Evolutionary conservation across 2,888 invertebrate genomes (phyloP), one percentile per base, ranked within the genome.

Genomic region (Clunio marinus): DNA sequence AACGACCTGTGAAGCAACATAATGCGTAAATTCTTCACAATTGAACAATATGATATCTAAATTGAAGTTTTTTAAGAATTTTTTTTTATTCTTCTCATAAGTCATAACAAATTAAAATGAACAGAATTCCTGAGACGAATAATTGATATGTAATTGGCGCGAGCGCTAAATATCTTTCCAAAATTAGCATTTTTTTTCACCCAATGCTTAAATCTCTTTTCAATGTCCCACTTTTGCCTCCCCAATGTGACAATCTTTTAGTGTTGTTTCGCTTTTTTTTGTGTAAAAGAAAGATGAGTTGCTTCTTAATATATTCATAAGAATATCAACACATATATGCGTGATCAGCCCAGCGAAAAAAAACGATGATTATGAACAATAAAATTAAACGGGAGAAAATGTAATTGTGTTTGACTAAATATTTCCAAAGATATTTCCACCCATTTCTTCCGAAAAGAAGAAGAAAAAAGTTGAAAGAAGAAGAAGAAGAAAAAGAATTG

Each of bases 111-210:
- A 32, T n/a, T n/a, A n/a, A 32, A 10, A 7, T 32, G 32, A 10
- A 32, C 41, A 41, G 15, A 4, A 41, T 41, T 45, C 46, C 17
- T 63, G 46, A 63, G 22, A 27, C 17, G 13, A n/a, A 37, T 63
- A 63, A 63, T 63, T 45, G 25, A 46, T 63, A 63, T 63, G 63
- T 63, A 63, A 37, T 63, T 37, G 27, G 63, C 46, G 20, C 46
- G 27, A 63, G 10, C 22, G 45, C 25, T 27, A 8, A 45, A 63
- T 63, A 46, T 45, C 37, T 63, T 63, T 27, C 27, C 15, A 22
- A 63, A 63, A 63, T 63, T 63, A 46, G 25, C 63, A 63, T 63
- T 46, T 63, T 17, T 51, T 17, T 51, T 51, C 3, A 4, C 3
- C 41, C 3, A 3, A 62, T 25, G 37, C 41, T 45, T 63, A 63